These are phyloP conservation scores for Catocala fraxini DNA, from an alignment of 2,888 invertebrate genomes.

Conservation along the genomic window DNA sequence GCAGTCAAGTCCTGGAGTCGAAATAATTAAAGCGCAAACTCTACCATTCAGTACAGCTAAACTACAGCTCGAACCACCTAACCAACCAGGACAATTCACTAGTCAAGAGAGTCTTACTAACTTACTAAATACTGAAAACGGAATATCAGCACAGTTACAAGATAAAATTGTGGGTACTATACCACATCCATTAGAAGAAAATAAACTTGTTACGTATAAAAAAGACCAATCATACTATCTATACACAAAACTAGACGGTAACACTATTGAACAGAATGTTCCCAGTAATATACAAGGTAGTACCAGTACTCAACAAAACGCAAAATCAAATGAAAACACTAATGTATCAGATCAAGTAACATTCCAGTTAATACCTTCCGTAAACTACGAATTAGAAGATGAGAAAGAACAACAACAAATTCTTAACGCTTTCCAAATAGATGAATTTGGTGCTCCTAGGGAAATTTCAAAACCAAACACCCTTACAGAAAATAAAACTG, in stretches of 20 bases:
- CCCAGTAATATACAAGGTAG: conserved; percentile 44
- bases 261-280: conserved; percentile 47
- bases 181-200: conserved; percentile 73
- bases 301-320: conserved; percentile 34
- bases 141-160: conserved; percentile 77
- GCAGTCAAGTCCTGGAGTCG: conserved; percentile 49
- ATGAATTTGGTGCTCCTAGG: conserved; percentile 70
- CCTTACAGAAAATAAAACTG: conserved; percentile 51
- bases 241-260: conserved; percentile 70
- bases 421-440: conserved; percentile 70
- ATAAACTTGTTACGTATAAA: conserved; percentile 76
- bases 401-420: conserved; percentile 74
- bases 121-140: conserved; percentile 65
- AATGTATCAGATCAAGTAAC: conserved; percentile 58
- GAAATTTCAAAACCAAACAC: conserved; percentile 45
- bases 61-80: conserved; percentile 60
- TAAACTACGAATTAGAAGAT: conserved; percentile 73
- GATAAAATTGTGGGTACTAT: conserved; percentile 80
- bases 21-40: conserved; percentile 70
- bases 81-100: conserved; percentile 56
- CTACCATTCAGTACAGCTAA: conserved; percentile 61
- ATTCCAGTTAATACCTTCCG: conserved; percentile 75
- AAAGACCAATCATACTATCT: conserved; percentile 80
- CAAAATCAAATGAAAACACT: conserved; percentile 43
- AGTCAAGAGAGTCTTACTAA: conserved; percentile 65